Base-by-base conservation (phyloP, 2,113 vertebrate species). In the Sisor rabdophorus region DNA sequence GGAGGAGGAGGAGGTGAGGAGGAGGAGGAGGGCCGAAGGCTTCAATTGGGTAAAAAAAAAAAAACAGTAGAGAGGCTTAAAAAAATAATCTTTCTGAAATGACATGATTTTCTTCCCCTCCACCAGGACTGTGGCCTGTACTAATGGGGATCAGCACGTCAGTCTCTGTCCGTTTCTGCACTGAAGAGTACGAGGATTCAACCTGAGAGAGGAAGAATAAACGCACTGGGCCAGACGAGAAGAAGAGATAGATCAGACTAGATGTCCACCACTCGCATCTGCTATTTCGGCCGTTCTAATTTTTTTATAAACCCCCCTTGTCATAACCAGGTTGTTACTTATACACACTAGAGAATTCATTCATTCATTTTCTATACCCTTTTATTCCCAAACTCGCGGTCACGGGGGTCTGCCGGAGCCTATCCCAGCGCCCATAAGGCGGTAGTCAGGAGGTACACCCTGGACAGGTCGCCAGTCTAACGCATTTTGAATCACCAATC, bases 81-180 rank as follows among this genome's bases (percentile, higher is more conserved):
- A 82, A 83, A 77, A 79, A 58, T 76, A 13, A 68, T 82, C 60
- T 87, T 80, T 87, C 79, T 85, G 82, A 87, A 87, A 87, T 86
- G 70, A 83, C 83, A 83, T 75, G 79, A 78, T 76, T 86, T 83
- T 86, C 73, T 30, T 36, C 2, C 6, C 26, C 12, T 28, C 71
- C 77, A 69, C 70, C 76, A 77, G 78, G 80, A 73, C 77, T 86
- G 68, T 87, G 85, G 80, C 82, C 73, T 82, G 82, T 76, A 80
- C 85, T 89, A 85, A 88, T 84, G 89, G 86, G 82, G 85, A 87
- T 88, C 85, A 87, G 77, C 81, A n/a, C 80, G 82, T 82, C 83
- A 83, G 81, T 79, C 84, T 79, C 73, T 84, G 87, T 83, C 82
- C 80, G 58, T 89, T 86, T 90, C 87, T 89, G 86, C 84, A 83